Base-by-base conservation (phyloP, 2,888 invertebrate genomes). In the Gisinianus flammeolus region DNA sequence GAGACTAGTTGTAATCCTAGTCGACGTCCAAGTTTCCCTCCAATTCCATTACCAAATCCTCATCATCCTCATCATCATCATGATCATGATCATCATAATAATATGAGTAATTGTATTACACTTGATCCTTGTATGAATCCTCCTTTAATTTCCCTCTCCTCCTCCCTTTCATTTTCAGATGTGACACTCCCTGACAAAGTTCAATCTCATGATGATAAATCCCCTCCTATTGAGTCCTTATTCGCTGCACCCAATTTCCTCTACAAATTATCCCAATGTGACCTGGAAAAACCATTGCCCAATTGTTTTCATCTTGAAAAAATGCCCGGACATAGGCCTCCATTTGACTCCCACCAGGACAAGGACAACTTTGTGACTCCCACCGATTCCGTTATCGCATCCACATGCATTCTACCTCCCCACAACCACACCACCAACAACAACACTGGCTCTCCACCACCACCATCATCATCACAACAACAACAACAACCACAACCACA, bases 221-320 rank as follows among this genome's bases (percentile, higher is more conserved):
- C 73, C 8, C 73, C 73, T 62, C 62, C 58, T n/a, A 35, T 73
- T 33, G 73, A 73, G 26, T 62, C 73, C 58, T 22, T 73, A 16
- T 73, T 62, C 62, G 62, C 73, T 24, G 54, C 73, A 33, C 73
- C 73, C 22, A 58, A 73, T 73, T 73, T 62, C 73, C 35, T 73
- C 24, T 6, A 24, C 35, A 73, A 73, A 73, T 62, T 66, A 22
- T 75, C 75, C 33, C 75, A 75, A 30, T 75, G 75, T 75, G 75
- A 75, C 31, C 67, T 75, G 66, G 75, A 75, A 64, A 75, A 75
- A 75, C 75, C 75, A 52, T 66, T 75, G 66, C 75, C 66, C 8
- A 76, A 54, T 68, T 67, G 67, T 76, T 67, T 76, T 76, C 76
- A 76, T 68, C 76, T 58, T 76, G 76, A 76, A 68, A 76, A 67